These are phyloP conservation scores for Machimus atricapillus DNA, from an alignment of 2,888 invertebrate genomes.

Conservation along the genomic window DNA sequence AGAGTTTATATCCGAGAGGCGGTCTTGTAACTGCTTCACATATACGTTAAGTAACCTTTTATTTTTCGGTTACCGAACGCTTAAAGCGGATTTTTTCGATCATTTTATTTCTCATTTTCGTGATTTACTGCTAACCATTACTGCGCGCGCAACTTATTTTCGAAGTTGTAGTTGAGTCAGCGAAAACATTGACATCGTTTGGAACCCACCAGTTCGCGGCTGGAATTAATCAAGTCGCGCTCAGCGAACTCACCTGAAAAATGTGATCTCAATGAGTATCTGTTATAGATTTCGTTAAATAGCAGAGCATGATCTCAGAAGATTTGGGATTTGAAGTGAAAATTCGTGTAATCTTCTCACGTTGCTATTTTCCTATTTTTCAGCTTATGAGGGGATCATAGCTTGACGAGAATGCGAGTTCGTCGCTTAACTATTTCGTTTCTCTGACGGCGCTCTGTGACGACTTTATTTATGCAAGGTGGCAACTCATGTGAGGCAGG, in stretches of 20 bases:
- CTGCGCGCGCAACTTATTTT: neutral
- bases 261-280: constrained; percentile 3
- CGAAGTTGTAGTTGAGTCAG: neutral
- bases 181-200: constrained; percentile 33
- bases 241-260: neutral
- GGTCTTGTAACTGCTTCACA: constrained; percentile 4
- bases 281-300: neutral
- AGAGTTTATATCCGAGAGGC: neutral
- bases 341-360: constrained; percentile 2
- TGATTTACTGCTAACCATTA: constrained; percentile 15
- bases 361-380: neutral
- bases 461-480: neutral
- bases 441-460: neutral
- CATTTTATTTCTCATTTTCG: neutral
- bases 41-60: neutral
- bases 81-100: constrained; percentile 21
- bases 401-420: neutral
- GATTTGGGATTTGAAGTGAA: constrained; percentile 3
- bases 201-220: neutral
- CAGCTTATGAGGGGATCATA: neutral
- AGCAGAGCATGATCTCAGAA: neutral
- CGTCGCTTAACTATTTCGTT: constrained; percentile 28
- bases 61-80: neutral
- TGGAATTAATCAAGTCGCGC: constrained; percentile 10
- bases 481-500: neutral